These are phyloP conservation scores for Nothura maculosa DNA, from an alignment of 2,797 vertebrate genomes.

Conservation along the genomic window DNA sequence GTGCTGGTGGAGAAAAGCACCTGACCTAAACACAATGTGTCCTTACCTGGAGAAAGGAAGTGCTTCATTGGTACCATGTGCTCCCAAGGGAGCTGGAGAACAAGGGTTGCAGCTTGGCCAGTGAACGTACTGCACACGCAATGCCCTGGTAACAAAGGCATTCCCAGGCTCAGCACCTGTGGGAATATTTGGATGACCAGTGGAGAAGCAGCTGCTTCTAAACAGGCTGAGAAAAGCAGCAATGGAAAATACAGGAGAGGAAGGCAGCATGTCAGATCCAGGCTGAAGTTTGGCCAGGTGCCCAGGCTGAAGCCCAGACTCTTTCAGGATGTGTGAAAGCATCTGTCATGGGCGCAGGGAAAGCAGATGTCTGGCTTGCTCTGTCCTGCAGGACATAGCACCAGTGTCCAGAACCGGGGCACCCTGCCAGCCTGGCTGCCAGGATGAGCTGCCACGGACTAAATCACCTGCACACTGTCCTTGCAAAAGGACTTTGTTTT, in stretches of 20 bases:
- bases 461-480: not conserved
- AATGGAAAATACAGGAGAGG: not conserved
- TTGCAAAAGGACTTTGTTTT: not conserved
- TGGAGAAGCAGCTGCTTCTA: not conserved
- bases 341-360: not conserved
- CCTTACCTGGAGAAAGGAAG: not conserved
- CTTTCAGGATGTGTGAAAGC: not conserved
- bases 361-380: not conserved
- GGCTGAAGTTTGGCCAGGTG: rapidly evolving
- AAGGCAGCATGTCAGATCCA: not conserved
- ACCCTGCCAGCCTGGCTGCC: not conserved
- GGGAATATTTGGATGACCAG: not conserved
- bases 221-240: not conserved
- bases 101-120: not conserved
- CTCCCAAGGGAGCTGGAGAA: not conserved
- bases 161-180: not conserved
- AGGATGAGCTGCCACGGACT: not conserved
- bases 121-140: not conserved
- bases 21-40: not conserved
- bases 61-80: not conserved
- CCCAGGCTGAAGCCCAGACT: not conserved
- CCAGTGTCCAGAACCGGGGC: not conserved
- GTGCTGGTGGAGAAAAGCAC: no score
- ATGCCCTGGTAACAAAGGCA: not conserved
- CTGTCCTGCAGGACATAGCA: not conserved